phyloP scores from a whole-genome alignment of 2,113 vertebrate genomes.

The Bostrychus sinensis region DNA sequence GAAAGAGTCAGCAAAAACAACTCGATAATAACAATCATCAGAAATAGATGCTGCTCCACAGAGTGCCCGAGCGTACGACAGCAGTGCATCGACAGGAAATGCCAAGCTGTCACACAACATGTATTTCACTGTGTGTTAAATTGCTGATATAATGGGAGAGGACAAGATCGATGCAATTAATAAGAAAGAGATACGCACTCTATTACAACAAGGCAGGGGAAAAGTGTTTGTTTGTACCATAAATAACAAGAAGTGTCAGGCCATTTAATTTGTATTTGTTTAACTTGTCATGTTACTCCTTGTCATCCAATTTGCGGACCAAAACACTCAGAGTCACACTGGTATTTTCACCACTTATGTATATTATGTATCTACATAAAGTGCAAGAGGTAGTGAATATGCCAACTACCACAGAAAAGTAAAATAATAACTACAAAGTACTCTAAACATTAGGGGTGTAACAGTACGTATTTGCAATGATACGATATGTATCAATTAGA shows the following conservation, averaged over 20 bases:
- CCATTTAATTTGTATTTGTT: conserved; percentile 20
- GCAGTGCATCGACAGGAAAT: conserved; percentile 46
- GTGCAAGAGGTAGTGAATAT: no score
- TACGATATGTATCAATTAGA: no score
- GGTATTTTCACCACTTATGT: no score
- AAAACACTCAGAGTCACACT: not conserved
- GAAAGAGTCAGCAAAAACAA: conserved; percentile 55
- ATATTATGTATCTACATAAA: no score
- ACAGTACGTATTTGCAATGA: no score
- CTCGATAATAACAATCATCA: conserved; percentile 49
- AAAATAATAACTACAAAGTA: no score
- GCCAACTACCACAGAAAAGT: no score
- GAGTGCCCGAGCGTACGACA: conserved; percentile 31
- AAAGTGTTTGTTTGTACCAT: conserved; percentile 30
- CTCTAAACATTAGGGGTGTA: no score
- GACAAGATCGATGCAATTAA: conserved; percentile 50
- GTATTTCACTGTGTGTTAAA: conserved; percentile 51
- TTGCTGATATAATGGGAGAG: conserved; percentile 37
- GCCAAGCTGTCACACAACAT: conserved; percentile 47
- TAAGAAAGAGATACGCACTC: conserved; percentile 44
- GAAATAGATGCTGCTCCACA: conserved; percentile 47
- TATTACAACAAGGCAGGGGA: conserved; percentile 24
- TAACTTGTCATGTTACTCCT: not conserved
- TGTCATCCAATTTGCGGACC: not conserved
- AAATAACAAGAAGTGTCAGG: conserved; percentile 35